phyloP scores from a whole-genome alignment of 2,888 invertebrate genomes.

The Cryptocheilus praepositus region DNA sequence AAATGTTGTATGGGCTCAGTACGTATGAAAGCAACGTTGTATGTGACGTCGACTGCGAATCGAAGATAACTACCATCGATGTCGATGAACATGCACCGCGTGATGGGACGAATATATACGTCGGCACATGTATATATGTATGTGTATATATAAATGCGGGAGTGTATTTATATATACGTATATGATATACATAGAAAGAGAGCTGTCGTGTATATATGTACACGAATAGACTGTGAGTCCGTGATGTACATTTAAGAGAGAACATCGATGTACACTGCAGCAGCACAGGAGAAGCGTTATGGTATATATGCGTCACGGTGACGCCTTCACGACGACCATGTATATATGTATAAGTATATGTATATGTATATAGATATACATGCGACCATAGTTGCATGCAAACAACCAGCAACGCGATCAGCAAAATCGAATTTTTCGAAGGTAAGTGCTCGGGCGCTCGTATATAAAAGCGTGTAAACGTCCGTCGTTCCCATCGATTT shows the following conservation, averaged over 20 bases:
- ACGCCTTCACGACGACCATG: slow-evolving; percentile 10
- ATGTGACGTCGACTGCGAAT: not conserved
- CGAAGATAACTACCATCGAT: not conserved
- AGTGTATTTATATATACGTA: too few relatives aligned
- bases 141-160: too few relatives aligned
- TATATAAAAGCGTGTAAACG: slow-evolving; percentile 54
- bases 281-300: slow-evolving; percentile 49
- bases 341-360: slow-evolving; percentile 14
- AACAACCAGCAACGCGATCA: slow-evolving; percentile 56
- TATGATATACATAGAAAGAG: too few relatives aligned
- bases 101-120: slow-evolving; percentile 11
- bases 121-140: not conserved
- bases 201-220: slow-evolving; percentile 24
- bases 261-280: slow-evolving; percentile 51
- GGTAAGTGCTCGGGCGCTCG: slow-evolving; percentile 59
- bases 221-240: slow-evolving; percentile 20
- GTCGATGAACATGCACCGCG: slow-evolving; percentile 39
- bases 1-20: too few relatives aligned
- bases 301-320: slow-evolving; percentile 22
- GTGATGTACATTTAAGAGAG: slow-evolving; percentile 36
- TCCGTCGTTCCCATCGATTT: slow-evolving; percentile 35
- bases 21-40: not conserved
- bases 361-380: slow-evolving; percentile 39
- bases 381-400: slow-evolving; percentile 65
- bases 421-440: slow-evolving; percentile 59